These are phyloP conservation scores for Acanthurus lineatus DNA, from an alignment of 2,797 vertebrate species.

Conservation along the genomic window DNA sequence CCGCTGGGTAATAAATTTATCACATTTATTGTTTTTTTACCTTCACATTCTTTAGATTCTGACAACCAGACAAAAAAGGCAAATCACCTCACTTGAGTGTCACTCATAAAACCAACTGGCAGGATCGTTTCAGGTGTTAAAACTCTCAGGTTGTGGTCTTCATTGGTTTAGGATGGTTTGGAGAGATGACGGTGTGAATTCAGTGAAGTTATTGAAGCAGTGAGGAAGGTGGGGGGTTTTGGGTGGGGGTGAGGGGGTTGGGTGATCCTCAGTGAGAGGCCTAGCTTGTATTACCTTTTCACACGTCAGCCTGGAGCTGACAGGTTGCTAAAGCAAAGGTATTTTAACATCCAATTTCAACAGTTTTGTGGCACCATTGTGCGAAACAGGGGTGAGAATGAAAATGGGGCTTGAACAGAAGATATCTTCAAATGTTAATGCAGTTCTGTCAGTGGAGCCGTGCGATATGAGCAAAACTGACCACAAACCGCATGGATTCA, in stretches of 20 bases:
- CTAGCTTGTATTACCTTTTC: slow-evolving; percentile 78
- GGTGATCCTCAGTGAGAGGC: slow-evolving; percentile 33
- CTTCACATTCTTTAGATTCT: slow-evolving; percentile 10
- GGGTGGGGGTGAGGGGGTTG: too few species aligned
- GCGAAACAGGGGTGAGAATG: slow-evolving; percentile 66
- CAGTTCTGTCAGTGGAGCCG: neutral
- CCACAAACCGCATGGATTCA: too few species aligned
- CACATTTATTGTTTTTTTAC: slow-evolving; percentile 39
- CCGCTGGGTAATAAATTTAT: slow-evolving; percentile 51
- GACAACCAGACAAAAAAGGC: slow-evolving; percentile 15
- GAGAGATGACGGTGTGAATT: slow-evolving; percentile 58
- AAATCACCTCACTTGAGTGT: slow-evolving; percentile 17
- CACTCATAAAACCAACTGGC: slow-evolving; percentile 18
- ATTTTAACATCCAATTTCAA: slow-evolving; percentile 80
- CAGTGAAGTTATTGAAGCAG: slow-evolving; percentile 35
- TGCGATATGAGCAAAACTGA: too few species aligned
- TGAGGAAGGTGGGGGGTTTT: neutral
- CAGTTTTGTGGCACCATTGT: slow-evolving; percentile 70
- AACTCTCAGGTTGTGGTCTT: slow-evolving; percentile 34
- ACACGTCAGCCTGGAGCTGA: slow-evolving; percentile 77
- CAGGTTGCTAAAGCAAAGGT: slow-evolving; percentile 78
- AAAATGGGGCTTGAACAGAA: slow-evolving; percentile 31
- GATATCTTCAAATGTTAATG: neutral
- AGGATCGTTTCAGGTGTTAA: slow-evolving; percentile 53
- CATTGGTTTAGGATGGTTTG: slow-evolving; percentile 27